Conservation (phyloP, 2,113 vertebrate species). For the Crotalus helleri region DNA sequence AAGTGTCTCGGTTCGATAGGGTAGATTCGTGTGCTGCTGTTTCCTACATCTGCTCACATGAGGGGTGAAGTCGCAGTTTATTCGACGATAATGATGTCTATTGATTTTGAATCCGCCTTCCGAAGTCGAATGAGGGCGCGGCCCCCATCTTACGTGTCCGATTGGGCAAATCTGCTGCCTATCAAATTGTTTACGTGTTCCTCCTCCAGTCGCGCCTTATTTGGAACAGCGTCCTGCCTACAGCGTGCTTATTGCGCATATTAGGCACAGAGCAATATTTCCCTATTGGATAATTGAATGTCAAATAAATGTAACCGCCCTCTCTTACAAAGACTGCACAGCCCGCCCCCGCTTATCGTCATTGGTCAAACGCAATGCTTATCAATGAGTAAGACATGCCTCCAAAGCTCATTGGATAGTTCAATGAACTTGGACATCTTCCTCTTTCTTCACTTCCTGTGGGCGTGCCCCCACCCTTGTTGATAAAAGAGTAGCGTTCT, state of each 20-base stretch:
- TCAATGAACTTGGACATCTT: too few species aligned
- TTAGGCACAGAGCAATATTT: not conserved
- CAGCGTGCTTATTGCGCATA: not conserved
- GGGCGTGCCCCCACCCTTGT: not conserved
- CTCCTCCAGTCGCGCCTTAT: not conserved
- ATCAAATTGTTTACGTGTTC: not conserved
- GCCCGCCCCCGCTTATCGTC: not conserved
- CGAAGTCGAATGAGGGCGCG: slow-evolving; percentile 25
- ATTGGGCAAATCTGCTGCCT: not conserved
- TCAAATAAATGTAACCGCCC: not conserved
- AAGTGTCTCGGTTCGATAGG: not conserved
- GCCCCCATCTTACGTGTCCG: not conserved
- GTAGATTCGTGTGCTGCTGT: rapidly evolving
- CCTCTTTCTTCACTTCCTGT: not conserved
- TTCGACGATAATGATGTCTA: not conserved
- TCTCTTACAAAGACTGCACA: not conserved
- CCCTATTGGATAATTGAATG: not conserved
- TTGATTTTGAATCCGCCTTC: not conserved
- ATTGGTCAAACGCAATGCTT: not conserved
- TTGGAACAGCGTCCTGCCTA: not conserved
- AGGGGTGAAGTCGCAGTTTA: not conserved
- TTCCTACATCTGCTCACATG: not conserved
- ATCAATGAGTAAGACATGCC: not conserved
- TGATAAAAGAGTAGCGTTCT: not conserved
- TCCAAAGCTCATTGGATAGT: not conserved